These are phyloP conservation scores for Catharus minimus DNA, from an alignment of 2,113 vertebrate genomes.

Conservation along the genomic window DNA sequence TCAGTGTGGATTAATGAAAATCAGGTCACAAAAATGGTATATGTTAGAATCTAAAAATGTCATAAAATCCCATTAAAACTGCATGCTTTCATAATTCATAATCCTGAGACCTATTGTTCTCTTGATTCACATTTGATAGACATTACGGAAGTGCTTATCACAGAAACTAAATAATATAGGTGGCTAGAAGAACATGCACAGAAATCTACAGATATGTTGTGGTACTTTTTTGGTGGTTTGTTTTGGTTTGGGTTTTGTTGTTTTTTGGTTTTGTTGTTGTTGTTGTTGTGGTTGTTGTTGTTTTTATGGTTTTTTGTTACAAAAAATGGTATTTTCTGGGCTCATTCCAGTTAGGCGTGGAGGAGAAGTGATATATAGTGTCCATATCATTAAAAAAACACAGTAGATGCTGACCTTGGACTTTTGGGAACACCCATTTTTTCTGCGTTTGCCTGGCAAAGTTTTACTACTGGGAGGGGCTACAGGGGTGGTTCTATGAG, in stretches of 20 bases:
- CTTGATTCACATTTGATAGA: neutral
- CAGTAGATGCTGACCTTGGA: neutral
- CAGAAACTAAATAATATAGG: neutral
- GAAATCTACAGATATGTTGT: neutral
- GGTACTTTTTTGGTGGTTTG: neutral
- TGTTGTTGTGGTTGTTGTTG: neutral
- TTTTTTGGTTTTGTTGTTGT: neutral
- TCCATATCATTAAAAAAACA: neutral
- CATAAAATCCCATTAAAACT: neutral
- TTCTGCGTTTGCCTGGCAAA: neutral
- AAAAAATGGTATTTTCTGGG: neutral
- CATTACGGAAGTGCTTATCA: neutral
- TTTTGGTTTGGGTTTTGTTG: too few species aligned
- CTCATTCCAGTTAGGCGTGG: neutral
- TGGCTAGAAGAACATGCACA: neutral
- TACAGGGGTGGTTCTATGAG: neutral
- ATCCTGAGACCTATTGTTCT: neutral
- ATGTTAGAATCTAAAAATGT: neutral
- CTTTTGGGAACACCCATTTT: neutral
- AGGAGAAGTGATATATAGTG: neutral
- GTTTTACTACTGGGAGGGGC: neutral
- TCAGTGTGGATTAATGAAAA: neutral
- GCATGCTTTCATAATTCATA: neutral
- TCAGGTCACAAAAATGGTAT: neutral
- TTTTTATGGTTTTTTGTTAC: neutral